These are phyloP conservation scores for Bovichtus diacanthus DNA, from an alignment of 2,797 vertebrate species.

Conservation along the genomic window DNA sequence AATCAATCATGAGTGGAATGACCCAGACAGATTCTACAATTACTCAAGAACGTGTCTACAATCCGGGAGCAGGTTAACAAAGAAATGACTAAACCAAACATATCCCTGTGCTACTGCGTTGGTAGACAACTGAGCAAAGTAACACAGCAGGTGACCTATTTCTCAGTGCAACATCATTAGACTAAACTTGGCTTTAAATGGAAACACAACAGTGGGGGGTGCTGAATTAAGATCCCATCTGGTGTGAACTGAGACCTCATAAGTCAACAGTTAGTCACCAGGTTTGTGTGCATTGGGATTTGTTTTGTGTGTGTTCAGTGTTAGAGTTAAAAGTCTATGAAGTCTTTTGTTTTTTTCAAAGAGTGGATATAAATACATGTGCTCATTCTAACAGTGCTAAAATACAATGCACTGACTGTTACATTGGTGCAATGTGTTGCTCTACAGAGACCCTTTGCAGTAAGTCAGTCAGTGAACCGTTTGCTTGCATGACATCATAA, in stretches of 20 bases:
- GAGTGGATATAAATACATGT: background rate
- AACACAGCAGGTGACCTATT: conserved; percentile 58
- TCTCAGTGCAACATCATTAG: conserved; percentile 46
- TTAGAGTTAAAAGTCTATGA: background rate
- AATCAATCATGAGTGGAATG: conserved; percentile 55
- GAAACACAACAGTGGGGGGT: conserved; percentile 10
- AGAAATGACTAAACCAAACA: conserved; percentile 37
- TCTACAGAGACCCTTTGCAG: conserved; percentile 16
- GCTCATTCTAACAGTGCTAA: background rate
- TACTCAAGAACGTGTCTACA: conserved; percentile 38
- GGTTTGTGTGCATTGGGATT: conserved; percentile 3
- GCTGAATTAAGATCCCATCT: conserved; percentile 51
- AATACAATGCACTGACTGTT: background rate
- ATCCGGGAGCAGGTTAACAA: conserved; percentile 27
- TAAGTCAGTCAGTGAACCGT: background rate
- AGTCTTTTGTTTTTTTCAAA: conserved; percentile 5
- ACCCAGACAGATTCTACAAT: conserved; percentile 49
- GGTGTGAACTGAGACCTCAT: conserved; percentile 40
- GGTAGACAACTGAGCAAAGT: conserved; percentile 44
- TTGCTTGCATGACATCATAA: background rate
- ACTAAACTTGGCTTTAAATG: conserved; percentile 38
- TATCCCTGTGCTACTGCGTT: conserved; percentile 17
- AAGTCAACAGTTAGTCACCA: conserved; percentile 31
- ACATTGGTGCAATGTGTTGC: background rate
- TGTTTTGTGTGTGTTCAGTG: background rate